These are phyloP conservation scores for Butorides virescens DNA, from an alignment of 2,113 vertebrate genomes.

Conservation along the genomic window DNA sequence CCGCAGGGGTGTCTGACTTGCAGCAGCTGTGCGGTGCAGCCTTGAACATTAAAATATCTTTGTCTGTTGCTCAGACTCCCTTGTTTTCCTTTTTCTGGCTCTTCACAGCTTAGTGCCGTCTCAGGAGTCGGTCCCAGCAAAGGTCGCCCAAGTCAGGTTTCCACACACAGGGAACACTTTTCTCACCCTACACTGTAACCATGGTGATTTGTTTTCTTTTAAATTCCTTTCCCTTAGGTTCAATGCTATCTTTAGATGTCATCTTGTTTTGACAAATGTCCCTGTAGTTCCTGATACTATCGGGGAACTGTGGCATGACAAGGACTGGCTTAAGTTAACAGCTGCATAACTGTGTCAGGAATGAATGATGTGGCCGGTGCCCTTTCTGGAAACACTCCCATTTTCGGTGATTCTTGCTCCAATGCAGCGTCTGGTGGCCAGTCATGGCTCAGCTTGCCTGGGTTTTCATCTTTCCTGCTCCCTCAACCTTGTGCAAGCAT, in stretches of 20 bases:
- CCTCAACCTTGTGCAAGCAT: not conserved
- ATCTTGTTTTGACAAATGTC: constrained; percentile 62
- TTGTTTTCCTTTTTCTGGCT: not conserved
- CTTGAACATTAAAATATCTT: not conserved
- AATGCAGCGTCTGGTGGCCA: rapidly evolving
- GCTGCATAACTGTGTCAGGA: constrained; percentile 15
- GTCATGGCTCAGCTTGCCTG: not conserved
- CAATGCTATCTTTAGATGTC: constrained; percentile 62
- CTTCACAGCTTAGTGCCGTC: not conserved
- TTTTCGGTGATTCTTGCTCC: not conserved
- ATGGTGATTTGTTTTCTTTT: constrained; percentile 58
- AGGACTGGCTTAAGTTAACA: constrained; percentile 34
- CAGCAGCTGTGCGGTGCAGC: not conserved
- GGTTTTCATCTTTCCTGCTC: not conserved
- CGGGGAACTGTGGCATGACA: constrained; percentile 28
- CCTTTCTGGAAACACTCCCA: constrained; percentile 18
- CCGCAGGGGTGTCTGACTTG: not conserved
- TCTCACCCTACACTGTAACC: constrained; percentile 29
- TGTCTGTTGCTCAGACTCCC: not conserved
- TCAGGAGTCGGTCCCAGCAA: not conserved
- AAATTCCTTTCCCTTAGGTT: constrained; percentile 59
- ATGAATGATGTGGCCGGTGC: not conserved
- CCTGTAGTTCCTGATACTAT: constrained; percentile 23
- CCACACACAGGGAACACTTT: not conserved
- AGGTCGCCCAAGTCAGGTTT: constrained; percentile 17